A percentile compares a stretch with the other conserved stretches of the same genome.
Evolutionary conservation across 2,113 vertebrate genomes (phyloP).

Genomic region (Gymnobelideus leadbeateri): DNA sequence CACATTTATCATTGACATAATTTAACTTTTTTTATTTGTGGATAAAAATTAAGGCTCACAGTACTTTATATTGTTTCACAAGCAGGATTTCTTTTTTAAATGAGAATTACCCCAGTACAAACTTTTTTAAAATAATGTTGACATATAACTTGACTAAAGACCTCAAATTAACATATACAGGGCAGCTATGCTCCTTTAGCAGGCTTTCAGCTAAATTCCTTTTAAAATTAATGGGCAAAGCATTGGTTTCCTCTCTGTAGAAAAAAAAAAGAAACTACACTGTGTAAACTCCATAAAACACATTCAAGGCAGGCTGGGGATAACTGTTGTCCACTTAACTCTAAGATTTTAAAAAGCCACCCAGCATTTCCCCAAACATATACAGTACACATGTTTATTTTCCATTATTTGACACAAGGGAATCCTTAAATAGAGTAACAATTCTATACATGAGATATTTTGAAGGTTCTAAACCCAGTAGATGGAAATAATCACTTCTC

Average conservation of each 20-base stretch:
- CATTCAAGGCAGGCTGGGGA: constrained; percentile 60
- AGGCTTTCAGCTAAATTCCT: constrained; percentile 72
- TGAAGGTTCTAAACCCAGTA: constrained; percentile 21
- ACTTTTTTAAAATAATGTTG: constrained; percentile 75
- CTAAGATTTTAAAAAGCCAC: neutral
- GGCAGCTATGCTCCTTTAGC: constrained; percentile 67
- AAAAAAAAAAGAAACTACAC: neutral
- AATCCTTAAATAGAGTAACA: rapidly evolving
- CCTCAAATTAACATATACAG: constrained; percentile 74
- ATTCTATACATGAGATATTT: constrained; percentile 40
- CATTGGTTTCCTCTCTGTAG: neutral
- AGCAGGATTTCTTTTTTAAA: constrained; percentile 77
- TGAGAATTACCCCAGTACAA: constrained; percentile 73
- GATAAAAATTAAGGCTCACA: constrained; percentile 87
- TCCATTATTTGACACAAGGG: constrained; percentile 20
- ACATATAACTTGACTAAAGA: constrained; percentile 77
- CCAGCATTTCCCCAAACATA: neutral
- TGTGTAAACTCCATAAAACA: constrained; percentile 38
- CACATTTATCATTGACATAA: constrained; percentile 67
- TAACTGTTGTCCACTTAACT: neutral
- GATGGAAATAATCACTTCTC: neutral
- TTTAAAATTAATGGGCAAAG: constrained; percentile 51
- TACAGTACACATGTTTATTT: constrained; percentile 42
- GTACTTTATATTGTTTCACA: constrained; percentile 84
- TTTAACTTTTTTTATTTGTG: constrained; percentile 82